Base-by-base conservation (phyloP, 2,888 invertebrate species). In the Lamellibrachia columna region DNA sequence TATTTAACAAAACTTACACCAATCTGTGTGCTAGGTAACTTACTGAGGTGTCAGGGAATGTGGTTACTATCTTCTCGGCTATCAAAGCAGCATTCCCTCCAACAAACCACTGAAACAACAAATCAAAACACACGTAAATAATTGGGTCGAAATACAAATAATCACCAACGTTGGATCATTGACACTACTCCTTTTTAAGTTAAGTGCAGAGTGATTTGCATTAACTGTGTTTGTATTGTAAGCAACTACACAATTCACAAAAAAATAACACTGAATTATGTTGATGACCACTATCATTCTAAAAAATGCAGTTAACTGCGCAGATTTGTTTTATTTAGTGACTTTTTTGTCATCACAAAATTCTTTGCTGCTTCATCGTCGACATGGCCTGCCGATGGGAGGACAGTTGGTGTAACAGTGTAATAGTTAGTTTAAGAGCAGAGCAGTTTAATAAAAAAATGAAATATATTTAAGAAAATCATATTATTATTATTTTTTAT, bases 1-100 rank as follows among this genome's bases (percentile, higher is more conserved):
- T 22, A 90, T 58, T 60, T 75, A 3, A 75, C 75, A 75, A 75
- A 75, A 75, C 22, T 15, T 11, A 15, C 75, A 75, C 75, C 75
- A 4, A 75, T 75, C 75, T 75, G 75, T 75, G 3, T 75, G 15
- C 22, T 75, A 75, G 75, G 9, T 90, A 52, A 93, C 93, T 93
- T 95, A 97, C 97, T 94, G 96, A 94, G 7, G 96, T 95, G 58
- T 96, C 94, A 91, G 96, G 96, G 93, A 97, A 97, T 91, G 95
- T 95, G 28, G 95, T 94, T 7, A 96, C 95, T 90, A 97, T 96
- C 92, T 96, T 96, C 60, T 95, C 96, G 0, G 97, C 97, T 96
- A 97, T 97, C 60, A 97, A 94, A 7, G 97, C 97, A 9, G 97
- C 97, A 95, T 97, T 97, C 15, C 97, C 97, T 92, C 97, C 97